Percentiles rank a stretch among this genome's conserved stretches.
Conservation (phyloP, 2,797 vertebrate genomes). For the Sandelia bainsii region DNA sequence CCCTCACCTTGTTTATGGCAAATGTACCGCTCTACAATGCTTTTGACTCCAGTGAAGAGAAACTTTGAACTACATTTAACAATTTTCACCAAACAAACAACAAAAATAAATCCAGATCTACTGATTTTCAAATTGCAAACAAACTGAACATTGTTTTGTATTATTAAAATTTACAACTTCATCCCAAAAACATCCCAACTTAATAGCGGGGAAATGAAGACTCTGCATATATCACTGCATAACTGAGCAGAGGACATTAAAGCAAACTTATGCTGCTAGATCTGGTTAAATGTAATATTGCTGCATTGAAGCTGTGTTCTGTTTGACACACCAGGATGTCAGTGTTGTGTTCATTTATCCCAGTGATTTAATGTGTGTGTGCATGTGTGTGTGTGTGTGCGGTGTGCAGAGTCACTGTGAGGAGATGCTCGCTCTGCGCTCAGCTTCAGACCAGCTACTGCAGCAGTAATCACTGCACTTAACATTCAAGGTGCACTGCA, state of each 20-base stretch:
- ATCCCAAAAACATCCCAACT: background rate
- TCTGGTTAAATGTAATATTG: slow-evolving; percentile 21
- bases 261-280: slow-evolving; percentile 14
- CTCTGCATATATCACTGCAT: too few species aligned
- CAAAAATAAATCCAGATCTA: background rate
- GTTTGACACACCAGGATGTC: too few species aligned
- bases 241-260: slow-evolving; percentile 8
- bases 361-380: background rate
- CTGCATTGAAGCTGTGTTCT: slow-evolving; percentile 18
- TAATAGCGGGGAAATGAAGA: slow-evolving; percentile 26
- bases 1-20: too few species aligned
- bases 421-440: background rate
- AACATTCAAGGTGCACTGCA: slow-evolving; percentile 31
- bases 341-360: slow-evolving; percentile 8
- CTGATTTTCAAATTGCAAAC: background rate
- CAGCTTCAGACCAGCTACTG: slow-evolving; percentile 8
- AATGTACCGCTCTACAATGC: too few species aligned
- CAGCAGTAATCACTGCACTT: slow-evolving; percentile 24
- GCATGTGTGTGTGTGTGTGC: slow-evolving; percentile 9
- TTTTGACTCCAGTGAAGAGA: too few species aligned
- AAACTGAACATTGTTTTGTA: background rate
- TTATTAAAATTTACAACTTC: background rate
- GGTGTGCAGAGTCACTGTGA: slow-evolving; percentile 2
- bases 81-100: too few species aligned
- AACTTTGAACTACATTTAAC: too few species aligned